phyloP scores from a whole-genome alignment of 2,797 vertebrate species.

The Phataginus tricuspis region DNA sequence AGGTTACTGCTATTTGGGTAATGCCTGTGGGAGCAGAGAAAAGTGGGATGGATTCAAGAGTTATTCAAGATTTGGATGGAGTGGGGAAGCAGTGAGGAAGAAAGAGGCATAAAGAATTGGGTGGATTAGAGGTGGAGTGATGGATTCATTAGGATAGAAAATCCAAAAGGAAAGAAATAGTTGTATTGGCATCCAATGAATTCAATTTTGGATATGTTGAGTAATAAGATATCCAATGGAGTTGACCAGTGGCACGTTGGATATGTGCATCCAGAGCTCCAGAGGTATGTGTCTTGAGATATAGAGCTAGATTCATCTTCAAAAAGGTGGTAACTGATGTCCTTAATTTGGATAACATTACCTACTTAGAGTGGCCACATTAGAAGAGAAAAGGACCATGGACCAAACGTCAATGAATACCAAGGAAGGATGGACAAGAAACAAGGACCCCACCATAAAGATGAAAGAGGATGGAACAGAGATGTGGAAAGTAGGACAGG shows the following conservation, averaged over 20 bases:
- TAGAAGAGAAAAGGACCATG: not conserved
- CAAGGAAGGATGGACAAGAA: not conserved
- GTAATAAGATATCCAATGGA: not conserved
- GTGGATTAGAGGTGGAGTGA: not conserved
- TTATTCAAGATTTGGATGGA: not conserved
- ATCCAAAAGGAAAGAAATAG: slow-evolving; percentile 1
- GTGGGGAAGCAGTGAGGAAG: not conserved
- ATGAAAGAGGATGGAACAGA: not conserved
- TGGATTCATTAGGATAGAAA: not conserved
- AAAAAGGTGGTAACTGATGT: not conserved
- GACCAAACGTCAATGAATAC: not conserved
- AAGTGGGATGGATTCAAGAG: not conserved
- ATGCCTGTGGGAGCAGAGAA: not conserved
- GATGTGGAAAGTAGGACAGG: not conserved
- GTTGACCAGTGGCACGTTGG: not conserved
- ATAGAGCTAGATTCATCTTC: not conserved
- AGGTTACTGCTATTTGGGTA: not conserved
- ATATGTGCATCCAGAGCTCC: not conserved
- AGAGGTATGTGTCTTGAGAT: not conserved
- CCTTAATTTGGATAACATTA: not conserved
- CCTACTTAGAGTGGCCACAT: not conserved
- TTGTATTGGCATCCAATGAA: not conserved
- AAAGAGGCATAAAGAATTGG: not conserved
- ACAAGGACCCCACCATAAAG: not conserved
- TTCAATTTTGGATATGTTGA: not conserved